phyloP scores from a whole-genome alignment of 2,888 invertebrate genomes.

The Noctua janthe region DNA sequence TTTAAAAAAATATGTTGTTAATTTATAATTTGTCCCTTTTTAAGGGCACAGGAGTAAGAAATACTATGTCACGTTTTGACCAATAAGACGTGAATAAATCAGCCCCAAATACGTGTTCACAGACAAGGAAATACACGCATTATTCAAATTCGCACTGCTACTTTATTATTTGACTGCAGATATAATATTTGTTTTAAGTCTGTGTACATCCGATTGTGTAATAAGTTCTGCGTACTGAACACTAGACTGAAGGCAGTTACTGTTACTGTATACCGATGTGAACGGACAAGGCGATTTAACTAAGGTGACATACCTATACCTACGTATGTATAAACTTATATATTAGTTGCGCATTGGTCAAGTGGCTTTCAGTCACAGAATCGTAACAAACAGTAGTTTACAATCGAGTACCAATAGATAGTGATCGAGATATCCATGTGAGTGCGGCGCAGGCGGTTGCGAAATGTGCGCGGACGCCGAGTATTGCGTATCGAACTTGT shows the following conservation, averaged over 20 bases:
- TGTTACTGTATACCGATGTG: conserved; percentile 13
- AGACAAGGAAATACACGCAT: conserved; percentile 23
- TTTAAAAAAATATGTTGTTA: not conserved
- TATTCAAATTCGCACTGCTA: conserved; percentile 6
- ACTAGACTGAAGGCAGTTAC: not conserved
- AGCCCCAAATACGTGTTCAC: not conserved
- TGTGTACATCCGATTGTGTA: conserved; percentile 27
- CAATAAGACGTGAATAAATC: conserved; percentile 6
- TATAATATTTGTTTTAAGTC: conserved; percentile 7
- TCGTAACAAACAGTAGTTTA: conserved; percentile 58
- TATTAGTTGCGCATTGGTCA: conserved; percentile 24
- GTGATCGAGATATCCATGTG: conserved; percentile 76
- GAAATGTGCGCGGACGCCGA: conserved; percentile 63
- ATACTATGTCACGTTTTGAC: not conserved
- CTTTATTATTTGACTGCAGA: conserved; percentile 15
- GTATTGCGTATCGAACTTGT: conserved; percentile 64
- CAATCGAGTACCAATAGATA: conserved; percentile 66
- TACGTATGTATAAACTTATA: not conserved
- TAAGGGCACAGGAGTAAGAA: not conserved
- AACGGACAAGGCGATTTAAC: conserved; percentile 24
- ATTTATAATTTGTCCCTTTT: not conserved
- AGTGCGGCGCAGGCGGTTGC: conserved; percentile 65
- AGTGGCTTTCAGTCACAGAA: conserved; percentile 40
- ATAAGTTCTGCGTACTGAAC: not conserved
- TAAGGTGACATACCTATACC: not conserved